Evolutionary conservation across 2,113 vertebrate species (phyloP).

Genomic region (Limanda limanda): DNA sequence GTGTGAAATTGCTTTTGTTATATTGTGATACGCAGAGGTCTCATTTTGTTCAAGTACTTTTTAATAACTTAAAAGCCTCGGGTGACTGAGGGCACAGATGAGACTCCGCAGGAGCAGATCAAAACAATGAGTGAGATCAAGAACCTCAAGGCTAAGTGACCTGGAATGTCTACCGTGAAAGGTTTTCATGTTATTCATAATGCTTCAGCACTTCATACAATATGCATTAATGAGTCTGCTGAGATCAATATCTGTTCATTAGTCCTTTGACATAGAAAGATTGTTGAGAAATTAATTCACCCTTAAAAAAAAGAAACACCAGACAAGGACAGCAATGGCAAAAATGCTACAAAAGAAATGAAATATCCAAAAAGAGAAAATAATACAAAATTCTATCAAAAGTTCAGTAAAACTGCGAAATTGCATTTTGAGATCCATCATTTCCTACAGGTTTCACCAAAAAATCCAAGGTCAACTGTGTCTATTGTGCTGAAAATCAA

Average conservation of each 20-base stretch:
- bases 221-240: not conserved
- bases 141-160: constrained; percentile 13
- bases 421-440: not conserved
- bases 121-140: constrained; percentile 10
- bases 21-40: constrained; percentile 22
- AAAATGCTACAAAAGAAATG: not conserved
- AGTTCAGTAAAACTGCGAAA: not conserved
- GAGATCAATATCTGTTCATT: constrained; percentile 1
- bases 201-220: not conserved
- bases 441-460: constrained; percentile 17
- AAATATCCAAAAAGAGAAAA: not conserved
- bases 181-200: constrained; percentile 1
- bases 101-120: constrained; percentile 3
- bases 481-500: constrained; percentile 33
- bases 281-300: not conserved
- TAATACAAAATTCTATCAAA: too few species aligned
- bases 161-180: not conserved
- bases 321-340: not conserved
- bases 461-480: not conserved
- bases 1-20: constrained; percentile 29
- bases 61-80: constrained; percentile 26
- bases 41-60: constrained; percentile 20
- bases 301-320: not conserved
- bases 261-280: not conserved
- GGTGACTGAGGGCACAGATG: constrained; percentile 7